Percentiles rank a stretch among this genome's conserved stretches.
phyloP scores from a whole-genome alignment of 1,140 invertebrate species.

The Coboldia fuscipes region DNA sequence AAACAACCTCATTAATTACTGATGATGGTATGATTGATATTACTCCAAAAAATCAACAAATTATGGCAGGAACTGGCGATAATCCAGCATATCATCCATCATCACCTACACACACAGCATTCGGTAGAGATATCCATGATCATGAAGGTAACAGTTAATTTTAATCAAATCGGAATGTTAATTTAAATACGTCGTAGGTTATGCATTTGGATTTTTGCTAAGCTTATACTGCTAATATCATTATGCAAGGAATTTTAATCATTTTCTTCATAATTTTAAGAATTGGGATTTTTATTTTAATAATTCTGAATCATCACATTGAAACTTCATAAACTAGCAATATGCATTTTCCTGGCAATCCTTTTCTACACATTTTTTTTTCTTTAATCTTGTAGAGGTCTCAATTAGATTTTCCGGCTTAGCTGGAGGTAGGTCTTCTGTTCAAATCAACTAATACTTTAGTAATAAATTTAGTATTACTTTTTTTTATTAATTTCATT shows the following conservation, averaged over 20 bases:
- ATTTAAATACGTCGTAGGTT: background rate
- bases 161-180: background rate
- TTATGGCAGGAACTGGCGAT: constrained; percentile 9
- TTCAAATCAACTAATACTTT: no score
- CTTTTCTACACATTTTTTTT: no score
- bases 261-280: background rate
- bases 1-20: constrained; percentile 21
- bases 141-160: constrained; percentile 12
- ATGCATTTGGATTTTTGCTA: background rate
- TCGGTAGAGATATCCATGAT: constrained; percentile 10
- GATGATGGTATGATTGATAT: constrained; percentile 46
- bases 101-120: constrained; percentile 17
- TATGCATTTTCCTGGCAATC: no score
- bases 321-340: background rate
- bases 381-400: no score
- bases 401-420: no score
- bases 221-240: background rate
- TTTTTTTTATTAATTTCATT: background rate
- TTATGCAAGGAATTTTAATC: background rate
- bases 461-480: no score
- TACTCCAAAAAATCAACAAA: constrained; percentile 13
- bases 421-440: no score
- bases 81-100: constrained; percentile 15
- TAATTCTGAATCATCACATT: background rate
- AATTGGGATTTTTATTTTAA: background rate